Evolutionary conservation across 1,140 invertebrate species (phyloP).

Genomic region (Helicoverpa zea): DNA sequence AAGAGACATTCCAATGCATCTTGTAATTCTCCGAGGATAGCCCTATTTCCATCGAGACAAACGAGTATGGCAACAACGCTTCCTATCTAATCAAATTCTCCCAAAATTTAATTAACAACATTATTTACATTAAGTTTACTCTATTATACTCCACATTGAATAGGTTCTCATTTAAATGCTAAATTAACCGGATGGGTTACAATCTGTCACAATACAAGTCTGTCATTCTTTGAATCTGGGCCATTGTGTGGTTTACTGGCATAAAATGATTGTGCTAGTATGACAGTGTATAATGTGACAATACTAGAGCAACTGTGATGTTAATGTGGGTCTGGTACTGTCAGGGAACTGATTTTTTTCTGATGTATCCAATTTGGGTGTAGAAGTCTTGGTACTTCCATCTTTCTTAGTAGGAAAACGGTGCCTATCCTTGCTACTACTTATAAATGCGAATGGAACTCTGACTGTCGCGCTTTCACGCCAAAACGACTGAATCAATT

Average conservation of each 20-base stretch:
- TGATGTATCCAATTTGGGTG: not conserved
- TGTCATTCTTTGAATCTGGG: constrained; percentile 28
- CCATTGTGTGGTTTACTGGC: constrained; percentile 34
- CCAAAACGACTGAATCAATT: no score
- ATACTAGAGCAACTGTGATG: constrained; percentile 8
- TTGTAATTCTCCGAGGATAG: no score
- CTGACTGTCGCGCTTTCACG: no score
- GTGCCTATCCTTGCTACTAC: no score
- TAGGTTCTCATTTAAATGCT: constrained; percentile 42
- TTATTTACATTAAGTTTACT: not conserved
- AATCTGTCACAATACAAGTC: constrained; percentile 52
- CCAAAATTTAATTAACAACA: constrained; percentile 26
- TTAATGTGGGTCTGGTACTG: not conserved
- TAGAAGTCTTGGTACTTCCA: no score
- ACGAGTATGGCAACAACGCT: no score
- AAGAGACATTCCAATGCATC: not conserved
- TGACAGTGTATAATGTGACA: not conserved
- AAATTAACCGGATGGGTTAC: constrained; percentile 59
- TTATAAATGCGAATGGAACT: no score
- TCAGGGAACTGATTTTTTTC: not conserved
- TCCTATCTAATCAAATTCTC: constrained; percentile 10
- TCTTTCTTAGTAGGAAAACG: no score
- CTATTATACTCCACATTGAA: not conserved
- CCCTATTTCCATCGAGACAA: not conserved
- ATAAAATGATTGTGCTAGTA: constrained; percentile 12